Percentiles rank a stretch among this genome's conserved stretches.
phyloP scores from a whole-genome alignment of 2,888 invertebrate species.

The Hirtodrosophila confusa region DNA sequence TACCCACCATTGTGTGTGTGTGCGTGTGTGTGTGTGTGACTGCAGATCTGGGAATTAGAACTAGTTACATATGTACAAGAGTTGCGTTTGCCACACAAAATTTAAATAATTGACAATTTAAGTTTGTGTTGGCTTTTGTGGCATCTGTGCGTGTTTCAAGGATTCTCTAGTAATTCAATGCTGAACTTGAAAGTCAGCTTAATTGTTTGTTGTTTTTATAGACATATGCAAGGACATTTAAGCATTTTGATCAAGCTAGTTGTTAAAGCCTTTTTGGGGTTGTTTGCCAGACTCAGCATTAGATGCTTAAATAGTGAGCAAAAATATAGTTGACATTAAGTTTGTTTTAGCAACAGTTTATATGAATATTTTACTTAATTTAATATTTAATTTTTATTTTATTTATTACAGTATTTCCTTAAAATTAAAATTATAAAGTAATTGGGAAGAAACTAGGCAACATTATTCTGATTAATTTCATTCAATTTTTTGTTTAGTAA shows the following conservation, averaged over 20 bases:
- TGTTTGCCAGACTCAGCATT: too few relatives aligned
- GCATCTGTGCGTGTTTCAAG: constrained; percentile 20
- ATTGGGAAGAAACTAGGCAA: too few relatives aligned
- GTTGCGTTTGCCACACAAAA: constrained; percentile 44
- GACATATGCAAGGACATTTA: neutral
- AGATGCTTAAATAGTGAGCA: too few relatives aligned
- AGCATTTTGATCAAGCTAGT: neutral
- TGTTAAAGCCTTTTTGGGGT: neutral
- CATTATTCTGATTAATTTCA: too few relatives aligned
- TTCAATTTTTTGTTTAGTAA: too few relatives aligned
- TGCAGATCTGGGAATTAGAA: constrained; percentile 29
- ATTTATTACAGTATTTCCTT: too few relatives aligned
- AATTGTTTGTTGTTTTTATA: constrained; percentile 2
- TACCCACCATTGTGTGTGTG: neutral
- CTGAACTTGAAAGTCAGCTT: constrained; percentile 36
- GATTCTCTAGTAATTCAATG: constrained; percentile 32
- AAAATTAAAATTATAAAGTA: too few relatives aligned
- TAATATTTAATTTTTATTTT: too few relatives aligned
- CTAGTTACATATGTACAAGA: constrained; percentile 40
- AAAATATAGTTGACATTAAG: too few relatives aligned
- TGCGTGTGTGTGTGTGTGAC: neutral
- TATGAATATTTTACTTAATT: too few relatives aligned
- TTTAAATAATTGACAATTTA: constrained; percentile 67
- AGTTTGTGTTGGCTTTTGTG: constrained; percentile 39
- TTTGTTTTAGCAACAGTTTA: too few relatives aligned